Evolutionary conservation across 2,113 vertebrate genomes (phyloP), one percentile per base, ranked within the genome.

Genomic region (Pholis gunnellus): DNA sequence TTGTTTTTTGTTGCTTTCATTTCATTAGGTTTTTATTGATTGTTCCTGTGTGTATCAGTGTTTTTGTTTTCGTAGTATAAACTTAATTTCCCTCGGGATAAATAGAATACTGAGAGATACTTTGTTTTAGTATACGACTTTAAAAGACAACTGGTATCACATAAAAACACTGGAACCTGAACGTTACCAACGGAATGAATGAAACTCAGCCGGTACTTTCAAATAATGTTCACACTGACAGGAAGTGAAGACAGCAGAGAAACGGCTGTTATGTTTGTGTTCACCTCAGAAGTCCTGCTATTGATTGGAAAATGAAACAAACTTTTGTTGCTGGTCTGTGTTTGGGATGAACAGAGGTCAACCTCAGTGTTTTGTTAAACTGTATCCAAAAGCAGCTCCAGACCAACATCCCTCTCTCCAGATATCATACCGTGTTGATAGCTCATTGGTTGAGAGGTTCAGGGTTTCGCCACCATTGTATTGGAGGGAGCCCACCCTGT

Each of bases 401-500:
- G 46, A 50, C 11, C 34, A 34, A 34, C 34, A 6, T 34, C 34
- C 4, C 34, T 34, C 34, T 34, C 34, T 6, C 9, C 40, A 42
- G 6, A 42, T 31, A 10, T 6, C 18, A 70, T 11, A 75, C 17
- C 44, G 2, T 18, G 7, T 27, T 1, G 11, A 44, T 14, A 31
- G 31, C 34, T 34, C 3, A 17, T 9, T 8, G 25, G 20, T 34
- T 22, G 6, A 66, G 15, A 11, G 0, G 44, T 40, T 27, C 3
- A 29, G 4, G 1, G 27, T 48, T 64, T 34, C 42, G 9, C 29
- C 14, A 11, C 7, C 4, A 40, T 18, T 17, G 38, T 18, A 48
- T 9, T 34, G 34, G 18, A 18, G 20, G 8, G 9, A 10, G 1
- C 1, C 4, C 0, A 0, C 10, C 5, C 13, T 52, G 9, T 5